phyloP scores from a whole-genome alignment of 2,797 vertebrate genomes.

The Danio jaintianensis region DNA sequence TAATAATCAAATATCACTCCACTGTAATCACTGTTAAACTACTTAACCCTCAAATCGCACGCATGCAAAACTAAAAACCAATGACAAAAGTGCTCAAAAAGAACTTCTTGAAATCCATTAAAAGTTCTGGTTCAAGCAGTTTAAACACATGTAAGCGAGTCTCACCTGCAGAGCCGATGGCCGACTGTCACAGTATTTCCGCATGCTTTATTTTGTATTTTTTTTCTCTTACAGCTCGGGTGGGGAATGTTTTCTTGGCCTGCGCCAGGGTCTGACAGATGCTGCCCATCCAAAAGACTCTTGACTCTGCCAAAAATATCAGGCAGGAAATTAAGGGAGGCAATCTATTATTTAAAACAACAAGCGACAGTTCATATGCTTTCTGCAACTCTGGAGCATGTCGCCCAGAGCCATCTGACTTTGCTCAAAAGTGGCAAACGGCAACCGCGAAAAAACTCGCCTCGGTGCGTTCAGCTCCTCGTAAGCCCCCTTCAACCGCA shows the following conservation, averaged over 20 bases:
- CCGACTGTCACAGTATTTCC: constrained; percentile 13
- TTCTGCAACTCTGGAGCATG: constrained; percentile 69
- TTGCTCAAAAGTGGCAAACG: constrained; percentile 51
- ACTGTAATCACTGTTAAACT: constrained; percentile 78
- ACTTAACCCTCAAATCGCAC: constrained; percentile 72
- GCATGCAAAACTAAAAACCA: constrained; percentile 15
- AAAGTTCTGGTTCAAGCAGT: constrained; percentile 10
- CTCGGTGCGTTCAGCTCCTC: constrained; percentile 30
- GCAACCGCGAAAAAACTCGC: not conserved
- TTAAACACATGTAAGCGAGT: not conserved
- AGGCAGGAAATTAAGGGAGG: constrained; percentile 74
- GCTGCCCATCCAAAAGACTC: constrained; percentile 73
- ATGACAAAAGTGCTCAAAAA: not conserved
- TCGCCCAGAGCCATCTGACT: constrained; percentile 72
- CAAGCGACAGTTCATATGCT: constrained; percentile 78
- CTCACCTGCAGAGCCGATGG: constrained; percentile 25
- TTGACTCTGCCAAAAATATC: constrained; percentile 77
- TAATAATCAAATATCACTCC: constrained; percentile 70
- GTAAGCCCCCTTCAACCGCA: constrained; percentile 53
- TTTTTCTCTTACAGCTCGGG: constrained; percentile 33
- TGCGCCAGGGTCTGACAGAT: constrained; percentile 72
- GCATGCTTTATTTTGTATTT: constrained; percentile 33
- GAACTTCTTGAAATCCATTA: constrained; percentile 36
- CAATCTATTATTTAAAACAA: constrained; percentile 81
- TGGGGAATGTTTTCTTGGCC: constrained; percentile 66